phyloP scores from a whole-genome alignment of 2,888 invertebrate species.

The Ypsolopha sequella region DNA sequence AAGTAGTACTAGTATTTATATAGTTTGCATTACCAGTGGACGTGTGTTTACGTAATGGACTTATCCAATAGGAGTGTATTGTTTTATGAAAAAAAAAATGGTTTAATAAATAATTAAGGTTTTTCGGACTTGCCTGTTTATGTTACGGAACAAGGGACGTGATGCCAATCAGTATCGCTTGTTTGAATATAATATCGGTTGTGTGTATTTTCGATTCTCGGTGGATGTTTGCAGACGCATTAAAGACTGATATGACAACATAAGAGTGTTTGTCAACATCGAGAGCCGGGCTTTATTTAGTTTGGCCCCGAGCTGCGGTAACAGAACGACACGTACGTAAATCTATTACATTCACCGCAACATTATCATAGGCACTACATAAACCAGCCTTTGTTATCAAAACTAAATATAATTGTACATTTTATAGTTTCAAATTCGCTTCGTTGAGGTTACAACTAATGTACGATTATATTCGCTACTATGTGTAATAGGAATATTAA shows the following conservation, averaged over 20 bases:
- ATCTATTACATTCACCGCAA: too few species aligned
- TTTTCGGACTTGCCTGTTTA: conserved; percentile 16
- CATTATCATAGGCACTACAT: too few species aligned
- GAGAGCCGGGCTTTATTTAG: too few species aligned
- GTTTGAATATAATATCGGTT: conserved; percentile 31
- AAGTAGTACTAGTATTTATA: conserved; percentile 9
- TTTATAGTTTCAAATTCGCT: too few species aligned
- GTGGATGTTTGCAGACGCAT: conserved; percentile 44
- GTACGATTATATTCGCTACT: too few species aligned
- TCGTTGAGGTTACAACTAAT: too few species aligned
- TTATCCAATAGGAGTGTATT: conserved; percentile 9
- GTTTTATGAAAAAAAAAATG: conserved; percentile 9
- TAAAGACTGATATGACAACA: conserved; percentile 51
- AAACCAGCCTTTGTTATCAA: too few species aligned
- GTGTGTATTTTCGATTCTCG: conserved; percentile 42
- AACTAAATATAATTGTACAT: too few species aligned
- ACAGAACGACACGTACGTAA: too few species aligned
- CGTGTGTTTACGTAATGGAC: conserved; percentile 23
- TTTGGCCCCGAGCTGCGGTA: too few species aligned
- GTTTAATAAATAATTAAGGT: conserved; percentile 15
- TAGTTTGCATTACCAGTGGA: conserved; percentile 27
- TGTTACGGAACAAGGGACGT: conserved; percentile 9
- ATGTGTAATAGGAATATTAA: too few species aligned
- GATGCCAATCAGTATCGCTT: conserved; percentile 15
- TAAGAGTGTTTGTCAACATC: conserved; percentile 37